Conservation (phyloP, 1,140 invertebrate species). For the Plectrocnemia conspersa region DNA sequence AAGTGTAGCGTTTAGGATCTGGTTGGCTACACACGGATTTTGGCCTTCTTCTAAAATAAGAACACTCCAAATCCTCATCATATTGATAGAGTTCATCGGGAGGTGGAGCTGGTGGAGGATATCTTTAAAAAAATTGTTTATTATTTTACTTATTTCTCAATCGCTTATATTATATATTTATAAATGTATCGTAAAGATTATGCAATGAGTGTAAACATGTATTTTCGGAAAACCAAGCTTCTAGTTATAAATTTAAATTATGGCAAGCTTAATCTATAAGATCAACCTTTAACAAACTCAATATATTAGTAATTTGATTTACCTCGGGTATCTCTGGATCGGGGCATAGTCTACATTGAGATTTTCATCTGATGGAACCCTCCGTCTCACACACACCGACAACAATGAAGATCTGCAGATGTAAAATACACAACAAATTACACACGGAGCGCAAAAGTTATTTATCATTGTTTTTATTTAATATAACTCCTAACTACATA, state of each 20-base stretch:
- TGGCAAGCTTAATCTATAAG: too few species aligned
- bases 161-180: not conserved
- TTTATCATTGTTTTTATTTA: too few species aligned
- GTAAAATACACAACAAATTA: conserved; percentile 33
- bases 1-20: conserved; percentile 70
- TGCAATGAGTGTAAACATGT: not conserved
- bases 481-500: too few species aligned
- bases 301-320: too few species aligned
- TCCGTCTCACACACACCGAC: conserved; percentile 77
- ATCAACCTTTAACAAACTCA: too few species aligned
- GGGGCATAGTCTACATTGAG: conserved; percentile 70
- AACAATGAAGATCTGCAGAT: conserved; percentile 67
- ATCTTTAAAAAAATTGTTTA: conserved; percentile 40
- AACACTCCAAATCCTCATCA: conserved; percentile 66
- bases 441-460: too few species aligned
- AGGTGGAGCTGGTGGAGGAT: conserved; percentile 51
- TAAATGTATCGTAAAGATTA: too few species aligned
- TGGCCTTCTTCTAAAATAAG: conserved; percentile 71
- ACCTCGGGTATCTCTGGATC: conserved; percentile 64
- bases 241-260: conserved; percentile 34
- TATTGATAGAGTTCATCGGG: conserved; percentile 55
- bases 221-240: not conserved
- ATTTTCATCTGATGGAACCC: conserved; percentile 81
- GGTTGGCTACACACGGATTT: conserved; percentile 63
- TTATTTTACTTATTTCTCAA: not conserved